Evolutionary conservation across 2,888 invertebrate genomes (phyloP).

Genomic region (Cynaeus angustus): DNA sequence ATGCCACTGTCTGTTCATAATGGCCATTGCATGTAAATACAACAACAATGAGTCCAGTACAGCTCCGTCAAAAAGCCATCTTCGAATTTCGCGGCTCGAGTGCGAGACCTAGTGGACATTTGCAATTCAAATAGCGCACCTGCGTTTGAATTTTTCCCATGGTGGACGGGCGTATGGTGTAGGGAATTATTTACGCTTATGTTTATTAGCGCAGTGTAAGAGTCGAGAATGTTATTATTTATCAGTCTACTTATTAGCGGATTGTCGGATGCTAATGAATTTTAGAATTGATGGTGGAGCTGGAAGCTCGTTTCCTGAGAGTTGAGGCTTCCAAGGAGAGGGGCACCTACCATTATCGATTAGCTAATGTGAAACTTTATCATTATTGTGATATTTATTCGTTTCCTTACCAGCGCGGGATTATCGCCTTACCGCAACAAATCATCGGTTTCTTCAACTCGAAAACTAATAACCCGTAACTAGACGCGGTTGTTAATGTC

Average conservation of each 20-base stretch:
- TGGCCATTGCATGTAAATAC: constrained; percentile 69
- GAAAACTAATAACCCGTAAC: constrained; percentile 49
- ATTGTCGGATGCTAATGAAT: constrained; percentile 52
- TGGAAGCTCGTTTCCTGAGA: constrained; percentile 43
- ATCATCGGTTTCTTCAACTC: constrained; percentile 44
- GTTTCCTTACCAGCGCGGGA: constrained; percentile 45
- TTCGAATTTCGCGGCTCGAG: constrained; percentile 22
- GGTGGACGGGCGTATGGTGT: constrained; percentile 59
- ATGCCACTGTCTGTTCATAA: constrained; percentile 70
- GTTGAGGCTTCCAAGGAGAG: not conserved
- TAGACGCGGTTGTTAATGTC: constrained; percentile 38
- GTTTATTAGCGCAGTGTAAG: constrained; percentile 66
- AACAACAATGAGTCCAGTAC: constrained; percentile 62
- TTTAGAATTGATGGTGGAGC: constrained; percentile 49
- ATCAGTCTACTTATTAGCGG: constrained; percentile 51
- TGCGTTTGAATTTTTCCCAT: constrained; percentile 71
- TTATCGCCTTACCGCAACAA: constrained; percentile 44
- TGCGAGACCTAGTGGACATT: constrained; percentile 60
- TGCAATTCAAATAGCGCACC: constrained; percentile 72
- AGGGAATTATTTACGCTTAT: constrained; percentile 68
- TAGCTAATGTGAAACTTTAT: constrained; percentile 53
- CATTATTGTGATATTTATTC: constrained; percentile 49
- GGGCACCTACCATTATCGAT: constrained; percentile 48
- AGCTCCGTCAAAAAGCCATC: constrained; percentile 37
- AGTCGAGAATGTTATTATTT: constrained; percentile 55